A percentile compares a stretch with the other conserved stretches of the same genome.
Evolutionary conservation across 2,113 vertebrate species (phyloP).

Genomic region (Malurus alboscapulatus): DNA sequence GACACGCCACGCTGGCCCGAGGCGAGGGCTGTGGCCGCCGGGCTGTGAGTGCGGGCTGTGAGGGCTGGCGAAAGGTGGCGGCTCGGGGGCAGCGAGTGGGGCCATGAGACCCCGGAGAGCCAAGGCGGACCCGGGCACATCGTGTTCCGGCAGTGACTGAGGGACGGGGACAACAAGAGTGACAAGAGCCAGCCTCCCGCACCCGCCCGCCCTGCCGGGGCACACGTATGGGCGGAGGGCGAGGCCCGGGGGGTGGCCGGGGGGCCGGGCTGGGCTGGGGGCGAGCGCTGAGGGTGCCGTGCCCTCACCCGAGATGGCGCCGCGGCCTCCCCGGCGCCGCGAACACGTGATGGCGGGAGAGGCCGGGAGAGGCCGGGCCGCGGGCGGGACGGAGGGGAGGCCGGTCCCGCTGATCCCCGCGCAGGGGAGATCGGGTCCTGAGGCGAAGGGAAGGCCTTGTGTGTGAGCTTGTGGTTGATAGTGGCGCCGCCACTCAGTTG

Average conservation of each 20-base stretch:
- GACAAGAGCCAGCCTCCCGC: no score
- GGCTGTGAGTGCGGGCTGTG: background rate
- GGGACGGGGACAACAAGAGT: no score
- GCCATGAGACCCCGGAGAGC: no score
- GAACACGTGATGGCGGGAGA: background rate
- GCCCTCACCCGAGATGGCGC: constrained; percentile 2
- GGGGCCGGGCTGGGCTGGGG: rapidly evolving
- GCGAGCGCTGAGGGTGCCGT: background rate
- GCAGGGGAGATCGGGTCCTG: rapidly evolving
- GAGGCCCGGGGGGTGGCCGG: no score
- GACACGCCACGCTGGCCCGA: background rate
- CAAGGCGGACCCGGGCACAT: background rate
- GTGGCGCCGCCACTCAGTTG: rapidly evolving
- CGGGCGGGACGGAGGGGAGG: background rate
- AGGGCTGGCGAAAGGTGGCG: background rate
- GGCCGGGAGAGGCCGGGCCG: background rate
- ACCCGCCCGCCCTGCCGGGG: background rate
- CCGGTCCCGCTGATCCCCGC: rapidly evolving
- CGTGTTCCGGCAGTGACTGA: no score
- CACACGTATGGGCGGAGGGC: background rate
- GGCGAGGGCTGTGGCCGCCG: background rate
- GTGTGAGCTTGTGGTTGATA: rapidly evolving
- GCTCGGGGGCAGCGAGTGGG: no score
- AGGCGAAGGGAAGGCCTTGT: rapidly evolving
- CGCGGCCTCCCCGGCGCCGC: background rate